Base-by-base conservation (phyloP, 2,113 vertebrate species). In the Alectura lathami region DNA sequence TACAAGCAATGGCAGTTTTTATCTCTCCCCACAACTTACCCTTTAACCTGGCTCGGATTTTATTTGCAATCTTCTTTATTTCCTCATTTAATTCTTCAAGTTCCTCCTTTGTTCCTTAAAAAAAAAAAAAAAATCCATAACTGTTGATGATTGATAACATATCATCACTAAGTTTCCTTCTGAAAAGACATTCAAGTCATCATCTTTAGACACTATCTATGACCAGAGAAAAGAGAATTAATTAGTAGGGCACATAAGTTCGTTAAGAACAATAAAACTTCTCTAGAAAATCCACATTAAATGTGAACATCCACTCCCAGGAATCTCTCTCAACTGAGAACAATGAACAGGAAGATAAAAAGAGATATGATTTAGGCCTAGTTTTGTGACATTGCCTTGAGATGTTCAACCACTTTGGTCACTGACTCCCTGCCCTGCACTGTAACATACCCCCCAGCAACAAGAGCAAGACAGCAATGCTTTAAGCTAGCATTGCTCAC, bases 51-150 rank as follows among this genome's bases (percentile, higher is more conserved):
- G 97, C 97, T 87, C 98, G 98, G 73, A 99, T 96, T 85, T 98
- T 98, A 76, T 99, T 99, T 88, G 98, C 99, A 27, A 98, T 98
- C 86, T 97, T 99, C 98, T 99, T 99, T 97, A 99, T 99, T 87
- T 99, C 98, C 66, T 97, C 98, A 89, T 98, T 99, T 91, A 99
- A 94, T 40, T 98, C 98, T 93, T 98, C 98, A 32, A 99, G 98
- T 66, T 99, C 98, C 80, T 98, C 98, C 96, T 99, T 99, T 60
- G 98, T 99, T 96, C 97, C 99, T 99, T 96, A 53, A 88, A 93
- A 70, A n/a, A 8, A 48, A 70, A 47, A 47, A 4, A 26, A 48
- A 7, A 57, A n/a, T 43, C 70, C 13, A 64, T 5, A 90, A 60
- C 7, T 1, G 2, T 47, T 73, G 66, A 51, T 66, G 26, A 74